A percentile compares a stretch with the other conserved stretches of the same genome.
Conservation (phyloP, 2,888 invertebrate genomes). For the Spisula solida region DNA sequence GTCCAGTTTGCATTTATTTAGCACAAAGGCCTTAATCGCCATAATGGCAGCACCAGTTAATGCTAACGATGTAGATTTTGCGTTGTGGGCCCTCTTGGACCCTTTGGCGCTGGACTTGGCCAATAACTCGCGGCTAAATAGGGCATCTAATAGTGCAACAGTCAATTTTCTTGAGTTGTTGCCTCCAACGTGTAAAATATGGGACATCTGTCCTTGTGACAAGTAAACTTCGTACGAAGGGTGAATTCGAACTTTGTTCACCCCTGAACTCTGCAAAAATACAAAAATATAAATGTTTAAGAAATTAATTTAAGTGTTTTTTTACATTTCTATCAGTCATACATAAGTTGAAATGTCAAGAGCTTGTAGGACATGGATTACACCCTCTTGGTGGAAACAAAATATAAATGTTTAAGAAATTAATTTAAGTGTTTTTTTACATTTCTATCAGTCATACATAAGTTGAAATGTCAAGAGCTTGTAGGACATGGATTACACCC, state of each 20-base stretch:
- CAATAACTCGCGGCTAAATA: slow-evolving; percentile 35
- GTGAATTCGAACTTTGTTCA: slow-evolving; percentile 29
- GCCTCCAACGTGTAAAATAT: slow-evolving; percentile 6
- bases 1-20: slow-evolving; percentile 13
- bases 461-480: too few species aligned
- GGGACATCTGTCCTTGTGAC: slow-evolving; percentile 34
- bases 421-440: not conserved
- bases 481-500: too few species aligned
- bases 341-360: too few species aligned
- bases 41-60: too few species aligned
- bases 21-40: slow-evolving; percentile 17
- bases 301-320: not conserved
- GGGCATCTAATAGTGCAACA: not conserved
- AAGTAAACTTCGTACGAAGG: slow-evolving; percentile 25
- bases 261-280: slow-evolving; percentile 41
- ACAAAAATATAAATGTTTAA: slow-evolving; percentile 18
- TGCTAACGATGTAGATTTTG: not conserved
- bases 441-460: not conserved
- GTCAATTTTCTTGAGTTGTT: slow-evolving; percentile 40
- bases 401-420: slow-evolving; percentile 6
- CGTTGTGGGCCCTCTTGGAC: slow-evolving; percentile 38
- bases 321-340: not conserved
- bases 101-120: slow-evolving; percentile 35
- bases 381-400: too few species aligned
- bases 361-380: too few species aligned